Conservation (phyloP, 2,888 invertebrate species). For the Metacarcinus magister region DNA sequence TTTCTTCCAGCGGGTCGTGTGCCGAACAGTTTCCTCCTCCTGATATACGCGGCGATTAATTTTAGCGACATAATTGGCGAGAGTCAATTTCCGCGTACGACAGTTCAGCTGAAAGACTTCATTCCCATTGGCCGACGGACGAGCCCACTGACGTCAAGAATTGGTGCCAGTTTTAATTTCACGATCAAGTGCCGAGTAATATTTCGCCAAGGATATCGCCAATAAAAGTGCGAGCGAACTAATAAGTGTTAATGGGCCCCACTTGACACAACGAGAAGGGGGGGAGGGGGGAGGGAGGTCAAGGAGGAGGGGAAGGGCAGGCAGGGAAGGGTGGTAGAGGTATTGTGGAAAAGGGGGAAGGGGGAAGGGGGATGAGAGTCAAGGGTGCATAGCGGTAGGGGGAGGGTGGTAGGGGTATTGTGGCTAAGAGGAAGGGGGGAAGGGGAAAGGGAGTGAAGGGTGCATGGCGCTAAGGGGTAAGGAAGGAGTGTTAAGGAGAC, state of each 20-base stretch:
- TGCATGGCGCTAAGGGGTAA: too few relatives aligned
- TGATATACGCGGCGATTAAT: not conserved
- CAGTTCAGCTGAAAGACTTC: not conserved
- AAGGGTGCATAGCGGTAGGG: not conserved
- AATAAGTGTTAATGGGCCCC: not conserved
- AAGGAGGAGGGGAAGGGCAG: not conserved
- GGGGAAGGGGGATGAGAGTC: not conserved
- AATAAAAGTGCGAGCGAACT: slow-evolving; percentile 12
- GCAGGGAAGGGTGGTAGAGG: not conserved
- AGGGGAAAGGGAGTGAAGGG: too few relatives aligned
- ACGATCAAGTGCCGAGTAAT: not conserved
- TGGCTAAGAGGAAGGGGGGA: too few relatives aligned
- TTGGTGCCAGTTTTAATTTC: not conserved
- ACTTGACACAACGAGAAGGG: not conserved
- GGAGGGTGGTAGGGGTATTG: too few relatives aligned
- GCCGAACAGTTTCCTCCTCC: not conserved
- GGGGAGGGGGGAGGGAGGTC: not conserved
- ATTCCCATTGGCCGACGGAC: not conserved
- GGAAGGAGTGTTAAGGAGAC: too few relatives aligned
- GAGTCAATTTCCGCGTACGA: not conserved
- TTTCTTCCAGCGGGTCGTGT: not conserved
- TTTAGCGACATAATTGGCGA: not conserved
- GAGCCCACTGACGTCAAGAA: not conserved
- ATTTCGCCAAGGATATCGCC: not conserved
- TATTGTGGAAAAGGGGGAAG: not conserved